Conservation (phyloP, 2,888 invertebrate genomes). For the Conops quadrifasciatus region DNA sequence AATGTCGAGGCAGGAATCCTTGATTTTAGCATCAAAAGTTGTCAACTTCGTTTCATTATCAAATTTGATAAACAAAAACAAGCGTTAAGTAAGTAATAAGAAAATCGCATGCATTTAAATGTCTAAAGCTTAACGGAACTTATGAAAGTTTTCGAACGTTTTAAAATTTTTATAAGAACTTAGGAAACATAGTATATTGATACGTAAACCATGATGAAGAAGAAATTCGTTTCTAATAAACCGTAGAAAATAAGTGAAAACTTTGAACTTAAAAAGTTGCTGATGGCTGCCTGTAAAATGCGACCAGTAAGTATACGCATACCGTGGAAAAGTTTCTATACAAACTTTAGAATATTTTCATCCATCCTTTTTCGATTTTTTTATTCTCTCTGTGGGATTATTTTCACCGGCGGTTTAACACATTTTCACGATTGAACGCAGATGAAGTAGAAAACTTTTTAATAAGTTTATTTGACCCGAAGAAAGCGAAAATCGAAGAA, state of each 20-base stretch:
- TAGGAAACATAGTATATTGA: too few species aligned
- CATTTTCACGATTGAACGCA: slow-evolving; percentile 13
- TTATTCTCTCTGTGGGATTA: not conserved
- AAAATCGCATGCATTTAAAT: too few species aligned
- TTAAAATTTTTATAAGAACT: too few species aligned
- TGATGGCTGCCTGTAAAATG: too few species aligned
- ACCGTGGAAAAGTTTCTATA: not conserved
- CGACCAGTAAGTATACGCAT: not conserved
- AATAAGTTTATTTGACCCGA: not conserved
- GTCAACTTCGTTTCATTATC: too few species aligned
- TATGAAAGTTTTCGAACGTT: too few species aligned
- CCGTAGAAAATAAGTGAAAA: not conserved
- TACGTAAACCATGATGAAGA: too few species aligned
- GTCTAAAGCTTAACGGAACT: too few species aligned
- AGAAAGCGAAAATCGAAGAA: not conserved
- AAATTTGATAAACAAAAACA: too few species aligned
- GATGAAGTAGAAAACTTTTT: slow-evolving; percentile 21
- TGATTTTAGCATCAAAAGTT: too few species aligned
- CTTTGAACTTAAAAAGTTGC: not conserved
- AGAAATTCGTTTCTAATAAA: not conserved
- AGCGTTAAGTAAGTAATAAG: too few species aligned
- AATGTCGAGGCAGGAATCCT: too few species aligned
- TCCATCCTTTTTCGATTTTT: not conserved
- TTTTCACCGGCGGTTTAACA: slow-evolving; percentile 5
- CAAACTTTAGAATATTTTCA: not conserved